Percentiles rank a stretch among this genome's conserved stretches.
Evolutionary conservation across 2,888 invertebrate genomes (phyloP).

Genomic region (Synanthedon tipuliformis): DNA sequence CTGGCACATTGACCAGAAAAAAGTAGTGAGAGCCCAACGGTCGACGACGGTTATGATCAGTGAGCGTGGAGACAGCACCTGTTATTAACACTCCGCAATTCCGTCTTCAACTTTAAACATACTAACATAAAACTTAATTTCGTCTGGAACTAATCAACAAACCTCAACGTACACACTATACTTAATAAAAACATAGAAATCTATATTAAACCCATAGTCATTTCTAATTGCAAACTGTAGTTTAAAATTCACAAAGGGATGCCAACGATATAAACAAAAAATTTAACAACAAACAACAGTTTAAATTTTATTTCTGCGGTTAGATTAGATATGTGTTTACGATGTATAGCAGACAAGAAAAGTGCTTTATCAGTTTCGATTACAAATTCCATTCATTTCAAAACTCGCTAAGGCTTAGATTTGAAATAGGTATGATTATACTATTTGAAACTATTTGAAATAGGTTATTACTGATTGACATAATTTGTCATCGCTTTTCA

Average conservation of each 20-base stretch:
- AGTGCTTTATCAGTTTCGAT: too few species aligned
- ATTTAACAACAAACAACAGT: too few species aligned
- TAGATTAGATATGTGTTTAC: too few species aligned
- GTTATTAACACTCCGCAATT: conserved; percentile 17
- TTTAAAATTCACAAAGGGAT: neutral
- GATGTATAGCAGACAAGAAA: too few species aligned
- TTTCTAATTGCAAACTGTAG: neutral
- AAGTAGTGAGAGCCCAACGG: conserved; percentile 29
- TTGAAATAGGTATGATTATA: too few species aligned
- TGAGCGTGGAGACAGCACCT: conserved; percentile 53
- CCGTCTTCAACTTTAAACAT: neutral
- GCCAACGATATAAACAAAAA: too few species aligned
- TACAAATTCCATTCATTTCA: too few species aligned
- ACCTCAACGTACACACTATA: conserved; percentile 1
- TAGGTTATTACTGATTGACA: too few species aligned
- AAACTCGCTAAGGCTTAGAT: too few species aligned
- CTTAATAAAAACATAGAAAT: conserved; percentile 1
- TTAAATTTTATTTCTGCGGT: too few species aligned
- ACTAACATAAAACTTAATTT: neutral
- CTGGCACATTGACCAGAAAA: neutral
- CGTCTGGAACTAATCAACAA: neutral
- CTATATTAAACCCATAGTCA: conserved; percentile 1
- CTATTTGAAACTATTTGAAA: too few species aligned
- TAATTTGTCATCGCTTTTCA: too few species aligned
- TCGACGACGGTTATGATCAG: conserved; percentile 49